phyloP scores from a whole-genome alignment of 2,797 vertebrate genomes.

The Buphagus erythrorhynchus region DNA sequence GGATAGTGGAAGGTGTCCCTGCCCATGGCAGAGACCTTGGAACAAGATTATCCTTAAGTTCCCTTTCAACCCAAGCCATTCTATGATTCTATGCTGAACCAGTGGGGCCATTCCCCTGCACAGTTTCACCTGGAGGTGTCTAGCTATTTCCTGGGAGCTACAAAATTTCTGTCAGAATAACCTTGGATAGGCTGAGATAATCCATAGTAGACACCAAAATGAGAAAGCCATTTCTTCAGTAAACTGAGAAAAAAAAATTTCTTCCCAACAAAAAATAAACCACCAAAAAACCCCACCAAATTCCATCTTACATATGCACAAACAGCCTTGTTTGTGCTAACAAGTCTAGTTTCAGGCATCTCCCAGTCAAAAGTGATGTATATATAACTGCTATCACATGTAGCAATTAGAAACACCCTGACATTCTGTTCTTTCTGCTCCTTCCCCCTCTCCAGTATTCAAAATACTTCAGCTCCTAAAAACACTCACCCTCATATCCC shows the following conservation, averaged over 20 bases:
- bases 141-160: neutral
- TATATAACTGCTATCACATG: neutral
- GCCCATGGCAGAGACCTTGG: rapidly evolving
- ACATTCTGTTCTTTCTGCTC: neutral
- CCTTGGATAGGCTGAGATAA: neutral
- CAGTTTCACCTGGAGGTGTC: neutral
- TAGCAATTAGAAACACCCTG: neutral
- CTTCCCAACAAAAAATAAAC: neutral
- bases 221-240: neutral
- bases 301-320: neutral
- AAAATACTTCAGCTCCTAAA: slow-evolving; percentile 33
- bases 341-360: neutral
- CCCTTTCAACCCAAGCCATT: neutral
- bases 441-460: neutral
- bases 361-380: neutral
- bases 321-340: neutral
- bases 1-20: rapidly evolving
- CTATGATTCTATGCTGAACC: neutral
- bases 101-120: neutral
- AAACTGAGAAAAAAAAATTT: neutral
- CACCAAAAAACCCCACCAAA: neutral
- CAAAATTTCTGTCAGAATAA: neutral
- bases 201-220: neutral
- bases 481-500: slow-evolving; percentile 7
- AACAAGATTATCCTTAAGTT: neutral